Conservation (phyloP, 2,113 vertebrate genomes). For the mouse (Mus musculus) region DNA sequence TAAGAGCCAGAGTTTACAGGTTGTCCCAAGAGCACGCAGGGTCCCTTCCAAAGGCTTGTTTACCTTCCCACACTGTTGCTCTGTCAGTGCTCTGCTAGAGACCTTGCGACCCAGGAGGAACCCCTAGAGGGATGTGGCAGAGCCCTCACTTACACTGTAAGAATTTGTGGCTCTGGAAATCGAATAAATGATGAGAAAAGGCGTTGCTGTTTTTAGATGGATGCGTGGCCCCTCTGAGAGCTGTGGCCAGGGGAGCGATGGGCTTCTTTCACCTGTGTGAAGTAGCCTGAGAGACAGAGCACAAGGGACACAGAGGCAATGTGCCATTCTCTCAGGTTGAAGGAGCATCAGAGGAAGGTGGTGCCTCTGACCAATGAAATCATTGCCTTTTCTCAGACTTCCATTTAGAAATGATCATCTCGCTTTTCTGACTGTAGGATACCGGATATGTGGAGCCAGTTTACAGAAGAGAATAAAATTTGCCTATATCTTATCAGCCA, state of each 20-base stretch:
- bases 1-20: constrained; percentile 26
- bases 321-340: constrained; percentile 24
- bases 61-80: neutral
- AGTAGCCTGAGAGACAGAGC: neutral
- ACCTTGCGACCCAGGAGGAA: neutral
- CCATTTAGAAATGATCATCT: neutral
- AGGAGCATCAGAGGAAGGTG: neutral
- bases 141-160: constrained; percentile 1
- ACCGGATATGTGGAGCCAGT: neutral
- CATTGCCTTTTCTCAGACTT: neutral
- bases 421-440: neutral
- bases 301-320: neutral
- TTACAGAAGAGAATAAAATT: constrained; percentile 19
- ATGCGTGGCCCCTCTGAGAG: neutral
- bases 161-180: constrained; percentile 28
- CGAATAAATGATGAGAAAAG: constrained; percentile 39
- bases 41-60: neutral
- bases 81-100: neutral
- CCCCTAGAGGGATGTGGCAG: neutral
- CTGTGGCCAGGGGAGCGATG: neutral
- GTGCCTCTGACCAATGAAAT: constrained; percentile 29
- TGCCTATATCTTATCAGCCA: neutral
- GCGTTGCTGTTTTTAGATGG: neutral
- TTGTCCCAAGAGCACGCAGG: neutral
- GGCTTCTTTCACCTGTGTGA: constrained; percentile 3